phyloP scores from a whole-genome alignment of 2,888 invertebrate genomes.

The Hirudinaria manillensis region DNA sequence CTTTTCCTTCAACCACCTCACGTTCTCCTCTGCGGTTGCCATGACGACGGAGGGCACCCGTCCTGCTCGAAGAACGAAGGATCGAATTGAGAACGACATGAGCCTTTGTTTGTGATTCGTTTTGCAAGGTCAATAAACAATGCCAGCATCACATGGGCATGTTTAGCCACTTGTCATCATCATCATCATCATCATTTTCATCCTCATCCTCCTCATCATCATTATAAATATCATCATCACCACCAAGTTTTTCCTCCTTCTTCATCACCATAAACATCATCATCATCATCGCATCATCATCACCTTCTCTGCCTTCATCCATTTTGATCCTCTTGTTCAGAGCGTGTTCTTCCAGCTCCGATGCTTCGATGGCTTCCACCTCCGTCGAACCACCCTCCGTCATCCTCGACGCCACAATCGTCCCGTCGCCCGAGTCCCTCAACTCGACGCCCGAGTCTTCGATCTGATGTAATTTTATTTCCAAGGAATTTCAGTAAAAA shows the following conservation, averaged over 20 bases:
- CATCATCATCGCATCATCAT: background rate
- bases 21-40: background rate
- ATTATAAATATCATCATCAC: slow-evolving; percentile 28
- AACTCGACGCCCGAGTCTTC: slow-evolving; percentile 18
- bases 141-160: too few relatives aligned
- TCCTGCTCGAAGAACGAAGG: too few relatives aligned
- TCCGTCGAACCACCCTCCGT: background rate
- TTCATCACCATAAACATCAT: slow-evolving; percentile 26
- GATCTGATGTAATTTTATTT: slow-evolving; percentile 4
- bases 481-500: too few relatives aligned
- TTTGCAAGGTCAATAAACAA: too few relatives aligned
- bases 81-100: too few relatives aligned
- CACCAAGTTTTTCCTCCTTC: slow-evolving; percentile 26
- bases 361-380: background rate
- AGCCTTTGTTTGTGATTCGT: too few relatives aligned
- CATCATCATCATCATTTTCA: slow-evolving; percentile 26
- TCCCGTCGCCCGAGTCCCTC: slow-evolving; percentile 6
- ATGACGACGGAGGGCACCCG: too few relatives aligned
- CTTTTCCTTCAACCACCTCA: background rate
- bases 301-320: slow-evolving; percentile 4
- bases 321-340: slow-evolving; percentile 5
- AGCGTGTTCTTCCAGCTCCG: background rate
- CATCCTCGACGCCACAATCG: background rate
- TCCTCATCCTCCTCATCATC: slow-evolving; percentile 25
- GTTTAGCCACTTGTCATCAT: background rate